Evolutionary conservation across 2,888 invertebrate genomes (phyloP).

Genomic region (Lithophane ornitopus): DNA sequence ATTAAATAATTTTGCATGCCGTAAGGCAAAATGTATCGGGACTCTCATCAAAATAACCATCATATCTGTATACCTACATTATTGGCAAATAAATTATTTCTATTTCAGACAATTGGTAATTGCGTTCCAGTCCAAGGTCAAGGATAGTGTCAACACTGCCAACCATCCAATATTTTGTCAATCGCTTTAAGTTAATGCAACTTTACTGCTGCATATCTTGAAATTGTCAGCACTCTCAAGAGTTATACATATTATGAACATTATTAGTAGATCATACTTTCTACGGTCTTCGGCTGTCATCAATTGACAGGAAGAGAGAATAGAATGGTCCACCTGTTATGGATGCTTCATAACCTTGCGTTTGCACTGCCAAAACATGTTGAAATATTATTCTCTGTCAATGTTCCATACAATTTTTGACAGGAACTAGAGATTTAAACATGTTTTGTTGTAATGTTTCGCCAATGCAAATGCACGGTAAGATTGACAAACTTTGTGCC

Average conservation of each 20-base stretch:
- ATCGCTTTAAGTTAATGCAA: background rate
- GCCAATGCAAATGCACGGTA: too few species aligned
- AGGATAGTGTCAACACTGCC: constrained; percentile 16
- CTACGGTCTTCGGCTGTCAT: background rate
- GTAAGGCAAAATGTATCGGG: too few species aligned
- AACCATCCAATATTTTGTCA: background rate
- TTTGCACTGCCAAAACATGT: too few species aligned
- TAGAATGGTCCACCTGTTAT: background rate
- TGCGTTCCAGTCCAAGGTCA: constrained; percentile 13
- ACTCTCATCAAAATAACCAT: too few species aligned
- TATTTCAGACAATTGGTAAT: constrained; percentile 10
- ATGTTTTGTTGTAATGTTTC: too few species aligned
- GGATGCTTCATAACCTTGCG: too few species aligned
- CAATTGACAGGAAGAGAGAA: background rate
- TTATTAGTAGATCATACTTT: background rate
- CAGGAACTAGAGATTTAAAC: too few species aligned
- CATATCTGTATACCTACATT: too few species aligned
- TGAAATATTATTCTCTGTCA: too few species aligned
- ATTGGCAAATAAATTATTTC: too few species aligned
- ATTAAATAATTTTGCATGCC: too few species aligned
- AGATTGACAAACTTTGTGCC: background rate
- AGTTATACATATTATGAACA: background rate
- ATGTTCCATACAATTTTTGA: too few species aligned
- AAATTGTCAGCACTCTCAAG: background rate
- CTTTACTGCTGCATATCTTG: background rate